Evolutionary conservation across 2,797 vertebrate species (phyloP), one percentile per base, ranked within the genome.

Genomic region (Propithecus perrieri): DNA sequence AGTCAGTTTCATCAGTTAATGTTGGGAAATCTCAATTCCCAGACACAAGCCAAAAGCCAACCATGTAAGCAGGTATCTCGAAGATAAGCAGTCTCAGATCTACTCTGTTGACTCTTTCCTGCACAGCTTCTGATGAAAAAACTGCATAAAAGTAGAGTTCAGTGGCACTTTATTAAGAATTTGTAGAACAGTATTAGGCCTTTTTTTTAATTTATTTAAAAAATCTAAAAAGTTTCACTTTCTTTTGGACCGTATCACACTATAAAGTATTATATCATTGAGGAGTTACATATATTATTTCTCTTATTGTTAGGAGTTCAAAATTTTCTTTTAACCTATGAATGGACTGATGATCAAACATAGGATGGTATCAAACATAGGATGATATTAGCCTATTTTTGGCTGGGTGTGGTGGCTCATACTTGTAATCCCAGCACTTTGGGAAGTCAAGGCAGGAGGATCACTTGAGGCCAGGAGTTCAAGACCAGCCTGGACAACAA

Each of bases 191-290:
- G 2, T 7, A 53, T 43, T 85, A 55, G 63, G 7, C 2, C 13
- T 81, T 85, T 96, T 38, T 38, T 96, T 61, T 24, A 55, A 67
- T 71, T 90, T 74, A 53, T 92, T 71, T 72, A 75, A 61, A 59
- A 85, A 93, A 72, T 46, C 43, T 53, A n/a, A 26, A 75, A 95
- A 20, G 5, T 89, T 75, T 78, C 33, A 35, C 6, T 93, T 95
- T 83, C n/a, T 79, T 93, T 57, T 26, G 14, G 6, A 83, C 10
- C 88, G 63, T 90, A 11, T 4, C 72, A 85, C 10, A 87, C 20
- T 18, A 14, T 26, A 89, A 74, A 43, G 59, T 74, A 65, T 20
- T 57, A n/a, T 41, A 30, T 59, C 41, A 81, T 72, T 55, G 67
- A 69, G 24, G 20, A 93, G 18, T 63, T 67, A 55, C 5, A 50